Conservation (phyloP, 2,888 invertebrate species). For the Mongoloraphidia duomilia region DNA sequence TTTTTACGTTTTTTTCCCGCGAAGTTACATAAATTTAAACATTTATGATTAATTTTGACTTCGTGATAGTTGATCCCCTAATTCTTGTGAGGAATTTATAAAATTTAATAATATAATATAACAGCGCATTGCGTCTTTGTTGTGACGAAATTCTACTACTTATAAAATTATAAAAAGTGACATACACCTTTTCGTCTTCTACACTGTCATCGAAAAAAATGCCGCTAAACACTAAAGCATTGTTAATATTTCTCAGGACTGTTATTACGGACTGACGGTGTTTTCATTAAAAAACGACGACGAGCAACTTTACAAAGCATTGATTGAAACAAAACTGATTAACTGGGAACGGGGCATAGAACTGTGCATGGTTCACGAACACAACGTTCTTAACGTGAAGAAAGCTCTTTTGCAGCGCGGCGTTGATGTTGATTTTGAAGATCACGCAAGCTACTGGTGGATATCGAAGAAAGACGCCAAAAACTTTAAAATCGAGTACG, state of each 20-base stretch:
- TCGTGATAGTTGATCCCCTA: too few relatives aligned
- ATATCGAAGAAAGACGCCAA: constrained; percentile 8
- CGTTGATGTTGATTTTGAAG: constrained; percentile 3
- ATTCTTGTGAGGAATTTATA: too few relatives aligned
- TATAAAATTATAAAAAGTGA: too few relatives aligned
- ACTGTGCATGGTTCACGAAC: constrained; percentile 10
- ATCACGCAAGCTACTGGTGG: constrained; percentile 8
- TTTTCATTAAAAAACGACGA: constrained; percentile 21
- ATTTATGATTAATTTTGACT: too few relatives aligned
- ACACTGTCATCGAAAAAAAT: too few relatives aligned
- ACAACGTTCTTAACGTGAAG: constrained; percentile 6
- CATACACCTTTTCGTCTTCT: too few relatives aligned
- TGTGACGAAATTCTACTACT: too few relatives aligned
- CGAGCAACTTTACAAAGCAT: constrained; percentile 15
- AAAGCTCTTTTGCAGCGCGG: constrained; percentile 5
- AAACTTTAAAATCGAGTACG: constrained; percentile 8
- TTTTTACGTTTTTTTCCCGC: too few relatives aligned
- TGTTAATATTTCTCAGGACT: constrained; percentile 9
- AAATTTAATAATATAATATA: too few relatives aligned
- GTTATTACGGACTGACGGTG: constrained; percentile 16
- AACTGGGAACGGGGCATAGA: constrained; percentile 15
- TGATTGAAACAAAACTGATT: constrained; percentile 19
- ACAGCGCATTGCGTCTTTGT: too few relatives aligned
- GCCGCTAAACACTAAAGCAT: too few relatives aligned
- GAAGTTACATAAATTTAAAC: too few relatives aligned